Conservation (phyloP, 1,140 invertebrate genomes). For the Probaryconus sp. region DNA sequence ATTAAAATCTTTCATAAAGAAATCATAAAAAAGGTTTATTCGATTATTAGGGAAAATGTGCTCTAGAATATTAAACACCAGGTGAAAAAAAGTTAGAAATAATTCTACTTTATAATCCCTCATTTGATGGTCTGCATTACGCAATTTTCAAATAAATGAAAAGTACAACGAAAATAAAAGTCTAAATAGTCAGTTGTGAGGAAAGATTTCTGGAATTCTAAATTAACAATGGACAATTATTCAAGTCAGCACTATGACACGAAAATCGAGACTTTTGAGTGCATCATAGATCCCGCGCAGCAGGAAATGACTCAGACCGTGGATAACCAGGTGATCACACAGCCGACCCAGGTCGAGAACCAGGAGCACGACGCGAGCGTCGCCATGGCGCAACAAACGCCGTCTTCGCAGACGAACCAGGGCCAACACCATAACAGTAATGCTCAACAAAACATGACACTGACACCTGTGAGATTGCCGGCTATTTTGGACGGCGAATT, state of each 20-base stretch:
- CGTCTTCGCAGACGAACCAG: constrained; percentile 53
- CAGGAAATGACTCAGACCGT: constrained; percentile 67
- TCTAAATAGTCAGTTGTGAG: neutral
- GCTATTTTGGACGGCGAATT: constrained; percentile 77
- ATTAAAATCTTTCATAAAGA: too few species aligned
- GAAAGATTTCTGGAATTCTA: neutral
- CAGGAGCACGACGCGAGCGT: constrained; percentile 64
- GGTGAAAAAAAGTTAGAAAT: too few species aligned
- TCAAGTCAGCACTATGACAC: constrained; percentile 68
- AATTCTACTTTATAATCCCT: too few species aligned
- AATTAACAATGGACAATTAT: constrained; percentile 71
- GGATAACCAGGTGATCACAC: constrained; percentile 50
- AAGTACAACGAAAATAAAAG: neutral
- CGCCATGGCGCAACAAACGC: constrained; percentile 50
- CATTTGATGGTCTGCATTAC: too few species aligned
- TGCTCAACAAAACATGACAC: constrained; percentile 66
- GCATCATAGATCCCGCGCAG: constrained; percentile 68
- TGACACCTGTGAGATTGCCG: constrained; percentile 74
- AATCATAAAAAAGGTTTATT: too few species aligned
- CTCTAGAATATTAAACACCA: too few species aligned
- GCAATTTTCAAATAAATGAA: neutral
- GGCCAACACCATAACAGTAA: constrained; percentile 65
- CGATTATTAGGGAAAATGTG: too few species aligned
- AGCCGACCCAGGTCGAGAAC: constrained; percentile 51
- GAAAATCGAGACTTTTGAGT: constrained; percentile 76